Evolutionary conservation across 1,140 invertebrate species (phyloP), one percentile per base, ranked within the genome.

Genomic region (Leptonema lineaticorne): DNA sequence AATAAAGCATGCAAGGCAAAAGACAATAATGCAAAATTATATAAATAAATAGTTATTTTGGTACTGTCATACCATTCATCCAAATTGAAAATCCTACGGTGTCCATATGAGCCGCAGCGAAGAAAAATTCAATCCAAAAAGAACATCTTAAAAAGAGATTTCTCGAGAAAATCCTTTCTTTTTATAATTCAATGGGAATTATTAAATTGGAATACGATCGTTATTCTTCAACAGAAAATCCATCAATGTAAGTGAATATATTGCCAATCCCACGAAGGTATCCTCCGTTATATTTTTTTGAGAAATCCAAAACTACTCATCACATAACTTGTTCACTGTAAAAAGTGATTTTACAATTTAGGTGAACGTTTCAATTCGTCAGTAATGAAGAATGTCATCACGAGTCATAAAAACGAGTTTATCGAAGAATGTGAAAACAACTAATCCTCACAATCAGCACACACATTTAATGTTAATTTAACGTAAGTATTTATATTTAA

Each of bases 1-100:
- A 53, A 53, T 11, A 53, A 53, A 3, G 18, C 50, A 53, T 53
- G 50, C 50, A 53, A 53, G 20, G 20, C 20, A 26, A 41, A 53
- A n/a, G 27, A 53, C 22, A 53, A 24, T 5, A 24, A 53, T 53
- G 20, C 50, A 53, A 53, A 24, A 53, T 53, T 20, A 48, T 24
- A 26, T 8, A 53, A 24, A 26, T 11, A 53, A 22, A 53, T 26
- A 26, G 24, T 26, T 53, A 53, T 53, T 53, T 53, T 53, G 20
- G 20, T 59, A 28, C 57, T 33, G 33, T 59, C 57, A 59, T 59
- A 59, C 57, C 57, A 59, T 18, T 59, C 57, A 59, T 59, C 57
- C 57, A 59, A 18, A 59, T 59, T 59, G 57, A 30, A 33, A 33
- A 59, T 59, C 28, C 28, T 33, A 30, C n/a, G 57, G 26, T 33